Evolutionary conservation across 2,888 invertebrate genomes (phyloP).

Genomic region (Drosophila neotestacea): DNA sequence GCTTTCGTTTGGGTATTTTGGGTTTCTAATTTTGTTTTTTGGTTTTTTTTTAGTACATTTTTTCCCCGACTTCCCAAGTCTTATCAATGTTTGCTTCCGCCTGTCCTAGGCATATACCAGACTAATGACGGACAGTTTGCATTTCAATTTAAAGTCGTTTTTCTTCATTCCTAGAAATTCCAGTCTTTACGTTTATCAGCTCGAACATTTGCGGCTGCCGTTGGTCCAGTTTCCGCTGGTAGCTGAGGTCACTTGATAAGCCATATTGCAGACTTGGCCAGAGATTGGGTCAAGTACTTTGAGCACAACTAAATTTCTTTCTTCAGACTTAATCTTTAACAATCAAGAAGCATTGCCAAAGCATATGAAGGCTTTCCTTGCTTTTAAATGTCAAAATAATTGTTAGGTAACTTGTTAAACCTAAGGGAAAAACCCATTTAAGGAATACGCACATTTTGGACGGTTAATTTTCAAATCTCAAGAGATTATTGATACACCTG

Average conservation of each 20-base stretch:
- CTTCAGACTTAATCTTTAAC: no score
- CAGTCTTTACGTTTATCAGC: conserved; percentile 43
- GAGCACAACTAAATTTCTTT: neutral
- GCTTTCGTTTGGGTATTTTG: conserved; percentile 14
- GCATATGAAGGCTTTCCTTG: no score
- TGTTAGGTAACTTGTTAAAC: no score
- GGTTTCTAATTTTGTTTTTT: conserved; percentile 4
- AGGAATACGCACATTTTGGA: no score
- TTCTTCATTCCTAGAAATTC: conserved; percentile 27
- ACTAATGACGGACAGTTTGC: conserved; percentile 54
- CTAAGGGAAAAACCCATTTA: no score
- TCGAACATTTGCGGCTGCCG: conserved; percentile 25
- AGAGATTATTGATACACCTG: no score
- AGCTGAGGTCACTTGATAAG: conserved; percentile 39
- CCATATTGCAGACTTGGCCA: conserved; percentile 12
- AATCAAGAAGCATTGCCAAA: no score
- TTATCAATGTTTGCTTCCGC: conserved; percentile 77
- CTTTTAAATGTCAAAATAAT: no score
- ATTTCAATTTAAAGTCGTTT: conserved; percentile 50
- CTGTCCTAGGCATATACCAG: conserved; percentile 18
- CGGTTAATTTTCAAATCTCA: no score
- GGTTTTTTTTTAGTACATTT: conserved; percentile 9
- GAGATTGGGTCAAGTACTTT: conserved; percentile 4
- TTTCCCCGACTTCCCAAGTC: conserved; percentile 31
- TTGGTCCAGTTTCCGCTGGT: conserved; percentile 50